Evolutionary conservation across 1,140 invertebrate genomes (phyloP), one percentile per base, ranked within the genome.

Genomic region (Eumeta japonica): DNA sequence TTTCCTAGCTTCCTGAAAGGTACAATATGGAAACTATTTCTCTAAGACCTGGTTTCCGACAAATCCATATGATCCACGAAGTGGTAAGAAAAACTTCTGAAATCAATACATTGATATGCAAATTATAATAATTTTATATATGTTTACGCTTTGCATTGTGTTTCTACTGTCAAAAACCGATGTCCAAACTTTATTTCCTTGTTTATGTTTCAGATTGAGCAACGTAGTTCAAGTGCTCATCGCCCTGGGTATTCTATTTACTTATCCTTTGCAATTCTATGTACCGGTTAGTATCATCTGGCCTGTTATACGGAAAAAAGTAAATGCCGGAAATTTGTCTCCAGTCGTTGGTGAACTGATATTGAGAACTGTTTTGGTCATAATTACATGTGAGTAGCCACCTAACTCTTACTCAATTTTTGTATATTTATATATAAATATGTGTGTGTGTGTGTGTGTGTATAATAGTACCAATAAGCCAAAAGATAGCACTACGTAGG

Each of bases 181-280:
- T n/a, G n/a, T n/a, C n/a, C n/a, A n/a, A n/a, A n/a, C n/a, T n/a
- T 34, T 28, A 28, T n/a, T n/a, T n/a, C n/a, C n/a, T n/a, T n/a
- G n/a, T n/a, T n/a, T n/a, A n/a, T 30, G 13, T 12, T 1, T 36
- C 50, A 72, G 67, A 1, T 10, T 62, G 10, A 68, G 62, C 28
- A 58, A 58, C 37, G 53, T 54, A 30, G 62, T 68, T 2, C 67
- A 67, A 39, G 43, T 33, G 0, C 76, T 90, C 37, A 94, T 96
- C 59, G 87, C 89, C 0, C 40, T 91, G 4, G 87, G 90, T 0
- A 90, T 97, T 30, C 83, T 94, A 37, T 84, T 94, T 48, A 91
- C 90, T 0, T 97, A 92, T 62, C 89, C 88, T 5, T 79, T 98
- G 4, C 94, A 97, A 72, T 88, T 92, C 49, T 94, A 89, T 63